phyloP scores from a whole-genome alignment of 2,797 vertebrate species.

The Onychomys arenicola region DNA sequence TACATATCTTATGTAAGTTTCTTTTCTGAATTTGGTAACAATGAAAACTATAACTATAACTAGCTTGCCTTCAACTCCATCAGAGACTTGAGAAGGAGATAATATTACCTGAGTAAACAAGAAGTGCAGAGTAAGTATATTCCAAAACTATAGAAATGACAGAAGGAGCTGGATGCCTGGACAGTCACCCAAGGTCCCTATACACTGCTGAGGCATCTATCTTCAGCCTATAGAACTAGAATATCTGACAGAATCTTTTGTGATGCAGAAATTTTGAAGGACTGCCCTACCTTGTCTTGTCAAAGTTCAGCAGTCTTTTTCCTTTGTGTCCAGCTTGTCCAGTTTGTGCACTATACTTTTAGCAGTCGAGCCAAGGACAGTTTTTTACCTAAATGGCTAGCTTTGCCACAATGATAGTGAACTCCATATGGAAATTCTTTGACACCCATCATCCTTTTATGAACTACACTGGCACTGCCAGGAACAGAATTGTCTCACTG shows the following conservation, averaged over 20 bases:
- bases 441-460: background rate
- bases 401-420: background rate
- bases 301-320: background rate
- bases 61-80: too few relatives aligned
- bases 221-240: background rate
- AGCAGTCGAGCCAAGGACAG: background rate
- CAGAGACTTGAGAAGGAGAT: background rate
- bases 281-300: background rate
- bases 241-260: background rate
- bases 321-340: background rate
- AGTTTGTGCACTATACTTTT: background rate
- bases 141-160: background rate
- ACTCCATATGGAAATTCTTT: background rate
- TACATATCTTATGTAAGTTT: too few relatives aligned
- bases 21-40: too few relatives aligned
- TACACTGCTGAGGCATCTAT: background rate
- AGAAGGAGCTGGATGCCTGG: background rate
- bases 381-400: background rate
- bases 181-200: background rate
- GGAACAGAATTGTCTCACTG: background rate
- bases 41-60: too few relatives aligned
- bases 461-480: background rate
- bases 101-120: background rate
- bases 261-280: background rate
- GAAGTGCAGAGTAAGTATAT: background rate